Conservation (phyloP, 2,797 vertebrate species). For the Rhinophrynus dorsalis region DNA sequence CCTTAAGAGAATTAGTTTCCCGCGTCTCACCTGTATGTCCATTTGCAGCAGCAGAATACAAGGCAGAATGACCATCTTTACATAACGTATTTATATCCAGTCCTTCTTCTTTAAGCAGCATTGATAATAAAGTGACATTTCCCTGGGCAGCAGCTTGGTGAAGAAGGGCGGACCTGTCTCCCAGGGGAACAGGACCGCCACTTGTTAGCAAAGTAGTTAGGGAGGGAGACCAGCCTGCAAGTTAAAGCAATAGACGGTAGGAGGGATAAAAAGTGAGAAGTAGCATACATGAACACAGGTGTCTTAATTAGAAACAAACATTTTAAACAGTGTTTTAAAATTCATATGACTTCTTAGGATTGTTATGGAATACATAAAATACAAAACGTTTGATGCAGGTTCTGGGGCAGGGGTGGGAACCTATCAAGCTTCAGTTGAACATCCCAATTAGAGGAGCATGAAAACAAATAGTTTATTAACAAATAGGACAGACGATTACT, state of each 20-base stretch:
- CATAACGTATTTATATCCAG: slow-evolving; percentile 80
- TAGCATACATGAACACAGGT: slow-evolving; percentile 27
- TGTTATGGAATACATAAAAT: no score
- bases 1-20: no score
- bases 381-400: no score
- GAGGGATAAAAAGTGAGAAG: slow-evolving; percentile 51
- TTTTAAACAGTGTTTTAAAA: no score
- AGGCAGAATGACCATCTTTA: slow-evolving; percentile 91
- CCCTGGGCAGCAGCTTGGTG: slow-evolving; percentile 99
- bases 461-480: no score
- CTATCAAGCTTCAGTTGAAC: no score
- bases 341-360: no score
- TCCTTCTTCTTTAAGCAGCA: slow-evolving; percentile 99
- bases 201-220: slow-evolving; percentile 89
- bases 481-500: no score
- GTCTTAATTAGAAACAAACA: slow-evolving; percentile 36
- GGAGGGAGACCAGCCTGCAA: slow-evolving; percentile 97
- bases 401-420: no score
- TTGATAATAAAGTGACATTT: slow-evolving; percentile 99
- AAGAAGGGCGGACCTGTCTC: slow-evolving; percentile 95
- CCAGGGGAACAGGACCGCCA: slow-evolving; percentile 98
- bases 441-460: no score
- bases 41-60: slow-evolving; percentile 97
- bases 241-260: slow-evolving; percentile 78
- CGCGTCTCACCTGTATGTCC: slow-evolving; percentile 94